phyloP scores from a whole-genome alignment of 2,113 vertebrate species.

The Mesocricetus auratus region DNA sequence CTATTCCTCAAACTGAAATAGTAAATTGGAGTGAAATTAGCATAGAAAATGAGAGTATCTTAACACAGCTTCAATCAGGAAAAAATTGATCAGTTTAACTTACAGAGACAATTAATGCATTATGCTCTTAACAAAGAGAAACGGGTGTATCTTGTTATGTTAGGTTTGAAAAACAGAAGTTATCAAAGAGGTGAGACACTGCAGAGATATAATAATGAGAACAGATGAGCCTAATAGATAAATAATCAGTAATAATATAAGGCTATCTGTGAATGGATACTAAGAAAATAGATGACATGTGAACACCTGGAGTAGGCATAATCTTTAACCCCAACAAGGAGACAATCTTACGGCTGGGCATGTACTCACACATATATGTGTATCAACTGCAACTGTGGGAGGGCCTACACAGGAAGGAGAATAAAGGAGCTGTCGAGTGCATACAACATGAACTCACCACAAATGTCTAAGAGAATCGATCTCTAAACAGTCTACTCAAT shows the following conservation, averaged over 20 bases:
- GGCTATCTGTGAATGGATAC: neutral
- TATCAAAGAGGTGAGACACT: neutral
- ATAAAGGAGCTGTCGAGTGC: constrained; percentile 28
- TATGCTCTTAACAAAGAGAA: neutral
- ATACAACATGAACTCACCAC: neutral
- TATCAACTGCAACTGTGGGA: neutral
- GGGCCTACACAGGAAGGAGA: neutral
- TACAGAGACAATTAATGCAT: constrained; percentile 52
- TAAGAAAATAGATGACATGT: constrained; percentile 30
- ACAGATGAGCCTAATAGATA: neutral
- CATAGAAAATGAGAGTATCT: constrained; percentile 50
- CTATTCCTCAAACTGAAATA: neutral
- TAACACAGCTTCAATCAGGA: constrained; percentile 2
- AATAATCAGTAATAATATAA: constrained; percentile 45
- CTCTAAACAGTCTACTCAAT: neutral
- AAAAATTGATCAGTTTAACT: constrained; percentile 52
- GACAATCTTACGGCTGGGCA: neutral
- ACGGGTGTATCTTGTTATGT: neutral
- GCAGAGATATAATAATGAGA: constrained; percentile 9
- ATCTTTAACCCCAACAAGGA: constrained; percentile 32
- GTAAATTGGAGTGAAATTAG: neutral
- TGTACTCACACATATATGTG: neutral
- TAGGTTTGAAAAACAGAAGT: neutral
- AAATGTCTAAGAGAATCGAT: constrained; percentile 28
- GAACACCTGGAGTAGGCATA: constrained; percentile 1